These are phyloP conservation scores for Pelvicachromis taeniatus DNA, from an alignment of 2,113 vertebrate species.

Conservation along the genomic window DNA sequence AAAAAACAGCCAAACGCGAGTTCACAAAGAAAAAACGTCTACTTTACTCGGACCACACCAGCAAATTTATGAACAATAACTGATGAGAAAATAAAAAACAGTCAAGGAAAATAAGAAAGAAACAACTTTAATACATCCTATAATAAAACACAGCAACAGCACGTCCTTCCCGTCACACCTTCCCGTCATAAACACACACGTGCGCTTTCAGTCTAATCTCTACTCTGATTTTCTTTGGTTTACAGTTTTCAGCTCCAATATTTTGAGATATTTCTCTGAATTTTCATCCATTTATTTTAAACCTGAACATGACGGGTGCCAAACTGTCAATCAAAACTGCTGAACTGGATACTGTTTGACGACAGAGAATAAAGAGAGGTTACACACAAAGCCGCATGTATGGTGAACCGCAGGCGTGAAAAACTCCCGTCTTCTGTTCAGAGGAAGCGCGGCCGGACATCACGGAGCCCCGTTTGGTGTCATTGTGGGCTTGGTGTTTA, in stretches of 20 bases:
- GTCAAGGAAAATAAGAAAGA: not conserved
- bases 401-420: not conserved
- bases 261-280: not conserved
- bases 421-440: not conserved
- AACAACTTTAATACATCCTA: not conserved
- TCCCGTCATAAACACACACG: not conserved
- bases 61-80: not conserved
- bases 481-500: not conserved
- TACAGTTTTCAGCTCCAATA: not conserved
- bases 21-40: not conserved
- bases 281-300: not conserved
- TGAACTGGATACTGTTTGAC: not conserved
- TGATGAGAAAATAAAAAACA: not conserved
- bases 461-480: too few species aligned
- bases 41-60: accelerated
- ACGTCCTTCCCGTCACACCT: not conserved
- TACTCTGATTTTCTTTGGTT: not conserved
- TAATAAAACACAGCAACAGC: not conserved
- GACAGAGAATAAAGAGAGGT: not conserved
- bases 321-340: not conserved
- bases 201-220: not conserved
- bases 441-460: not conserved
- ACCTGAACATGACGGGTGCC: not conserved
- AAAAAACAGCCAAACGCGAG: not conserved
- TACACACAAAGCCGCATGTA: not conserved